Evolutionary conservation across 2,113 vertebrate species (phyloP), one percentile per base, ranked within the genome.

Genomic region (Myrmecophaga tridactyla): DNA sequence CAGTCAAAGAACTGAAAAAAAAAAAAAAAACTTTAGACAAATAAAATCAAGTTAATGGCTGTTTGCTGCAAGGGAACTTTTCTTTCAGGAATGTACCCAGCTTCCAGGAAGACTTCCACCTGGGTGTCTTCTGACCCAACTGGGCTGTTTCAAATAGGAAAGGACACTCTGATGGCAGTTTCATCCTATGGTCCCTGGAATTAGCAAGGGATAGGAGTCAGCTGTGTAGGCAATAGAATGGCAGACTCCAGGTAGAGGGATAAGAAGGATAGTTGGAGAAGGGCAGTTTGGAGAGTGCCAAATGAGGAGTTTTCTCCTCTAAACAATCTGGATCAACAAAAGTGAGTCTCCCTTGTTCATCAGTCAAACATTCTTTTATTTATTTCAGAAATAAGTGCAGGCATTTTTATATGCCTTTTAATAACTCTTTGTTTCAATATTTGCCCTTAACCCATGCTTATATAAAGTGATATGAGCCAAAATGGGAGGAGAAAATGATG

Each of bases 201-300:
- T 58, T 2, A 21, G 25, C 12, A n/a, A 8, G 80, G 27, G 34
- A 13, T 3, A 51, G 34, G 8, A 0, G 6, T 29, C 23, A 6
- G 27, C 23, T 56, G 1, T 31, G 10, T 63, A 20, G 41, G 3
- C 13, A 6, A 20, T 18, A 3, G 34, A 23, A 67, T 69, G 69
- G 11, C 4, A 62, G 67, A 48, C 48, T 46, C 51, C 4, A 6
- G 3, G 10, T 9, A 2, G 4, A 73, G 18, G 11, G 8, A 41
- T 31, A 12, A 11, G 25, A 70, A 25, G 0, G 12, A 11, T 12
- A 7, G 11, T 0, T 63, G 1, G 4, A 7, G 20, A 3, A n/a
- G n/a, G 18, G 2, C 15, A 21, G 43, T 3, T n/a, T 53, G 56
- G 18, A 60, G 23, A 15, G 62, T 11, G 3, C 2, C 9, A 0